phyloP scores from a whole-genome alignment of 2,888 invertebrate species.

The Lepetodrilus schrolli region DNA sequence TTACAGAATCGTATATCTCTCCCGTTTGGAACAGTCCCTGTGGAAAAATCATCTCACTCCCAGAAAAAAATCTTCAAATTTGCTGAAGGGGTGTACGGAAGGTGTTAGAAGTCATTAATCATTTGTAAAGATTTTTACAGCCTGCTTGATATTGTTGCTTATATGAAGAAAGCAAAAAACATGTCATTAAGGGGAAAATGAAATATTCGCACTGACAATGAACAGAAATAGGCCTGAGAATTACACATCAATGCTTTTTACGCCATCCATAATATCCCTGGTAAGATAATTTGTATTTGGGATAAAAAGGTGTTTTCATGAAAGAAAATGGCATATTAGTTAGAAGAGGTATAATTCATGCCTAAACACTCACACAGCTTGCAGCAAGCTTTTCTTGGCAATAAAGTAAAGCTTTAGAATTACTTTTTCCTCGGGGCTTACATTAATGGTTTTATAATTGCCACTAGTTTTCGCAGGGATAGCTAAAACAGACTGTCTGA shows the following conservation, averaged over 20 bases:
- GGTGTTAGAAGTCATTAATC: conserved; percentile 3
- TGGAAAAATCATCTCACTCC: conserved; percentile 20
- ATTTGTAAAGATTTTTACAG: conserved; percentile 21
- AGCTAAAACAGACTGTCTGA: background rate
- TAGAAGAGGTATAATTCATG: conserved; percentile 12
- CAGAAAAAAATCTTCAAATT: background rate
- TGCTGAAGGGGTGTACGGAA: background rate
- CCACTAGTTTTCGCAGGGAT: background rate
- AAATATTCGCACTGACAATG: conserved; percentile 23
- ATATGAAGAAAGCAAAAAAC: background rate
- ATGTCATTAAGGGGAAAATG: background rate
- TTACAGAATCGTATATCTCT: conserved; percentile 25
- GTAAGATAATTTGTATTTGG: background rate
- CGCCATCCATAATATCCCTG: conserved; percentile 19
- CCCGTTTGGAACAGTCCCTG: background rate
- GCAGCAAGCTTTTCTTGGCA: background rate
- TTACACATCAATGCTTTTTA: conserved; percentile 3
- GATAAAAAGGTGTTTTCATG: conserved; percentile 7
- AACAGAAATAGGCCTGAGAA: conserved; percentile 14
- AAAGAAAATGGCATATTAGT: conserved; percentile 20
- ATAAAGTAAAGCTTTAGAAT: conserved; percentile 23
- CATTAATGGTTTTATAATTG: conserved; percentile 22
- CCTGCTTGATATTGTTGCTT: conserved; percentile 19
- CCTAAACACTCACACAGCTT: conserved; percentile 22
- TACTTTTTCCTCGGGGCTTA: conserved; percentile 3